Evolutionary conservation across 2,888 invertebrate species (phyloP).

Genomic region (Lasioglossum vierecki): DNA sequence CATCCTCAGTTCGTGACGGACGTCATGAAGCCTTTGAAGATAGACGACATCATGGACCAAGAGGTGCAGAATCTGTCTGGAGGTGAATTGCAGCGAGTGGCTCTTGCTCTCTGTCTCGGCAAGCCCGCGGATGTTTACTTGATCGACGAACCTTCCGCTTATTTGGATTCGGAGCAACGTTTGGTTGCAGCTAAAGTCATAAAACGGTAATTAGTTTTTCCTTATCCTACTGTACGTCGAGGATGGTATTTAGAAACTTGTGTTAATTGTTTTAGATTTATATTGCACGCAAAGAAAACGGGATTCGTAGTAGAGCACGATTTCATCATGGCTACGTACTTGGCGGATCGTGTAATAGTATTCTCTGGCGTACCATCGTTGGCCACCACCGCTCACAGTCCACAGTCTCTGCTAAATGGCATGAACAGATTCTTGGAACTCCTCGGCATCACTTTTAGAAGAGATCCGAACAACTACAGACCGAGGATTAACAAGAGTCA

Average conservation of each 20-base stretch:
- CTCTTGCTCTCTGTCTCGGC: constrained; percentile 97
- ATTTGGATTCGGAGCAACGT: constrained; percentile 99
- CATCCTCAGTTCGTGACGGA: constrained; percentile 99
- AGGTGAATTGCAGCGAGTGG: constrained; percentile 99
- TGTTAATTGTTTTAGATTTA: constrained; percentile 88
- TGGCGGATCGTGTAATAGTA: constrained; percentile 99
- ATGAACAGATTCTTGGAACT: constrained; percentile 99
- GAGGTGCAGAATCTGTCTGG: constrained; percentile 99
- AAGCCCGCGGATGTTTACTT: constrained; percentile 99
- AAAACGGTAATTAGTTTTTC: constrained; percentile 89
- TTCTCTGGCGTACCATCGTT: constrained; percentile 98
- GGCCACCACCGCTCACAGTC: constrained; percentile 94
- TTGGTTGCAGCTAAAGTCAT: constrained; percentile 99
- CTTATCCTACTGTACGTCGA: neutral
- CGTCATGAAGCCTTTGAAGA: constrained; percentile 98
- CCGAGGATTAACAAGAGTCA: constrained; percentile 98
- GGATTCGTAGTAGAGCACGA: constrained; percentile 99
- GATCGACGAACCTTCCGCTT: constrained; percentile 99
- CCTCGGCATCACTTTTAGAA: constrained; percentile 98
- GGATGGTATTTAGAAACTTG: neutral
- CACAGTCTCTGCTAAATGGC: constrained; percentile 96
- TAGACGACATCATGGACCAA: constrained; percentile 98
- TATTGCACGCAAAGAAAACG: constrained; percentile 99
- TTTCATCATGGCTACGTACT: constrained; percentile 99
- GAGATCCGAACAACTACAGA: constrained; percentile 99